A percentile compares a stretch with the other conserved stretches of the same genome.
These are phyloP conservation scores for Syngnathus rostellatus DNA, from an alignment of 2,797 vertebrate species.

Conservation along the genomic window DNA sequence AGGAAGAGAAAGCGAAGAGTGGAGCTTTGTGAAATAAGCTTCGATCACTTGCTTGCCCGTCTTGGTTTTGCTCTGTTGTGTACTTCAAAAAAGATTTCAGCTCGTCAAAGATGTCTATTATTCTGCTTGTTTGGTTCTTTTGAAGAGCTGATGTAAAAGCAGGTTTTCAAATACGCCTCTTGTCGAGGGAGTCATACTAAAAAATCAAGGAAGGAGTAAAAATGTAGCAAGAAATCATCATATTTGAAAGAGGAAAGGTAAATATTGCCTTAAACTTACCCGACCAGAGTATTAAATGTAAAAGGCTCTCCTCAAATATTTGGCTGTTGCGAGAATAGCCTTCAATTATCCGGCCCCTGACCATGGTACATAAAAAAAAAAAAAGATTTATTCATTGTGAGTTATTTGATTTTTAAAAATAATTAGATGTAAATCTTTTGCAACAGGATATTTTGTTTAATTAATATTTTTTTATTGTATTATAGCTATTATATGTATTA, in stretches of 20 bases:
- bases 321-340: too few relatives aligned
- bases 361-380: too few relatives aligned
- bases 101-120: slow-evolving; percentile 22
- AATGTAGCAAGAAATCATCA: background rate
- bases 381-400: too few relatives aligned
- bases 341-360: too few relatives aligned
- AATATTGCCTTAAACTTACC: background rate
- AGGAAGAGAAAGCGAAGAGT: slow-evolving; percentile 17
- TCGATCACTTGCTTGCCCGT: slow-evolving; percentile 31
- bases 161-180: slow-evolving; percentile 15
- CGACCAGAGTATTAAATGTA: background rate
- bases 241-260: background rate
- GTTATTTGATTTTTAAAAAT: too few relatives aligned
- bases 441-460: too few relatives aligned
- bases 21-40: slow-evolving; percentile 36
- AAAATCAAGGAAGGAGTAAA: background rate
- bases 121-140: slow-evolving; percentile 25
- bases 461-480: too few relatives aligned
- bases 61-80: slow-evolving; percentile 17
- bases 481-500: too few relatives aligned
- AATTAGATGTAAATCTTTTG: too few relatives aligned
- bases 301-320: too few relatives aligned
- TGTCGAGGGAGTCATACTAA: background rate
- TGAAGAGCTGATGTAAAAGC: slow-evolving; percentile 32
- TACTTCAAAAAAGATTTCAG: slow-evolving; percentile 20